These are phyloP conservation scores for Antigone vipio DNA, from an alignment of 2,113 vertebrate genomes.

Conservation along the genomic window DNA sequence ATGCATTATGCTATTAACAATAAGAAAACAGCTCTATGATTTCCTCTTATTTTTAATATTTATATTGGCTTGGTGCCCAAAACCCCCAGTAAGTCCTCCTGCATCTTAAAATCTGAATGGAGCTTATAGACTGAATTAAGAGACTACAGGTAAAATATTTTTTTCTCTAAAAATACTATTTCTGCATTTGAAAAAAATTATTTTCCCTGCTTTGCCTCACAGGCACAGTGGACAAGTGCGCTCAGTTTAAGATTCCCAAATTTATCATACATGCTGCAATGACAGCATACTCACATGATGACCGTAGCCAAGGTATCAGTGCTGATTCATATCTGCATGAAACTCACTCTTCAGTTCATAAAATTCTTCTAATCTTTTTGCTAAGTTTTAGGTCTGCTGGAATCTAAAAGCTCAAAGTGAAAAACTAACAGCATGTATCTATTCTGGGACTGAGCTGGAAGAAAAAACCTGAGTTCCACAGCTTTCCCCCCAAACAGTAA, in stretches of 20 bases:
- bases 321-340: conserved; percentile 62
- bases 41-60: conserved; percentile 30
- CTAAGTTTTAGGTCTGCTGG: conserved; percentile 42
- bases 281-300: conserved; percentile 49
- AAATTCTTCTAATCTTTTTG: conserved; percentile 46
- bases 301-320: conserved; percentile 24
- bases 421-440: conserved; percentile 54
- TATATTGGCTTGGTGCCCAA: not conserved
- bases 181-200: not conserved
- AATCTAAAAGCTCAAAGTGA: conserved; percentile 32
- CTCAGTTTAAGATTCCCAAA: conserved; percentile 20
- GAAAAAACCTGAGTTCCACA: conserved; percentile 37
- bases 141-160: not conserved
- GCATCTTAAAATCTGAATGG: not conserved
- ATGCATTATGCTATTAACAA: conserved; percentile 26
- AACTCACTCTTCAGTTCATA: conserved; percentile 24
- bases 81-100: not conserved
- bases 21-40: conserved; percentile 26
- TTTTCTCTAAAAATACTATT: not conserved
- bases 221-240: not conserved
- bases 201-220: not conserved
- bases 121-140: not conserved
- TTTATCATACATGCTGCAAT: conserved; percentile 32
- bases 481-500: conserved; percentile 55
- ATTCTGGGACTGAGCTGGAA: conserved; percentile 48